A percentile compares a stretch with the other conserved stretches of the same genome.
Evolutionary conservation across 2,888 invertebrate genomes (phyloP).

Genomic region (Perizoma affinitatum): DNA sequence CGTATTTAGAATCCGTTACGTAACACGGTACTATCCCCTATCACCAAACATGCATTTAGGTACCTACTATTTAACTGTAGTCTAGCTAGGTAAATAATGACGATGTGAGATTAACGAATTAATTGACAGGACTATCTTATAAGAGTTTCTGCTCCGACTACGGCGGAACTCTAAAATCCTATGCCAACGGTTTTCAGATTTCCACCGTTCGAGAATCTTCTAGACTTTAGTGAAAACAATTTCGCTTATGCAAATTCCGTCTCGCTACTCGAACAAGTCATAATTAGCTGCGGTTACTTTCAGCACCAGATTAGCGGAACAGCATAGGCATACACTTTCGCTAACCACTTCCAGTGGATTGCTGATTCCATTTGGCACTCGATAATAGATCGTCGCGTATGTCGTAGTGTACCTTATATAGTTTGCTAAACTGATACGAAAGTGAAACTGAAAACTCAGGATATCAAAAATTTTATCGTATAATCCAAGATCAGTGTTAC

Average conservation of each 20-base stretch:
- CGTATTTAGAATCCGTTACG: too few species aligned
- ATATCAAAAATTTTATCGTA: background rate
- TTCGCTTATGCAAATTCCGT: constrained; percentile 4
- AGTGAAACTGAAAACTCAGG: constrained; percentile 22
- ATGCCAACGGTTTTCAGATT: background rate
- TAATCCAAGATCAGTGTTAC: too few species aligned
- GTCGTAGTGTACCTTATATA: background rate
- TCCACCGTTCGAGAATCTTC: background rate
- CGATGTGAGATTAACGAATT: too few species aligned
- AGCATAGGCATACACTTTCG: constrained; percentile 38
- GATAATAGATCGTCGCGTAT: constrained; percentile 12
- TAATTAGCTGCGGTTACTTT: constrained; percentile 5
- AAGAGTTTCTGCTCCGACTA: too few species aligned
- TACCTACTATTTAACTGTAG: too few species aligned
- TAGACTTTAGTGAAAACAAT: constrained; percentile 1
- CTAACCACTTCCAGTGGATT: constrained; percentile 34
- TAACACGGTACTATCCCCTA: too few species aligned
- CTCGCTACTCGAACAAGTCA: constrained; percentile 1
- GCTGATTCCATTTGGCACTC: constrained; percentile 7
- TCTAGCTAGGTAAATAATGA: too few species aligned
- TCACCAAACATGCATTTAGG: too few species aligned
- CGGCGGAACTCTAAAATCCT: too few species aligned
- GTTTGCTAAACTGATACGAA: constrained; percentile 12
- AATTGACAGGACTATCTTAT: too few species aligned
- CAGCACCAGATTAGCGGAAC: constrained; percentile 29